Conservation (phyloP, 1,140 invertebrate genomes). For the Copidosoma floridanum region DNA sequence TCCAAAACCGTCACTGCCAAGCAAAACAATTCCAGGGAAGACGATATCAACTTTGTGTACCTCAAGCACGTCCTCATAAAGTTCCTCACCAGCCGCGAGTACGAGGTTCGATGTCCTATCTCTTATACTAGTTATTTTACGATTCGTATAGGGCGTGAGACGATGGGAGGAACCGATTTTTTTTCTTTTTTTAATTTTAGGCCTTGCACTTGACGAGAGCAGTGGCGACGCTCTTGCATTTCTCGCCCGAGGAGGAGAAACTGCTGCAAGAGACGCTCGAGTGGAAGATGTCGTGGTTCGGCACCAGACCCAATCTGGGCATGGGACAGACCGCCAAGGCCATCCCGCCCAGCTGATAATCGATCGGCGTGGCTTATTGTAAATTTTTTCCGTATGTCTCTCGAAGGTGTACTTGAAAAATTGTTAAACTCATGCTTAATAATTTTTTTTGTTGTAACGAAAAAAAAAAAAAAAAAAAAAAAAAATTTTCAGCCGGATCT, state of each 20-base stretch:
- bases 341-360: conserved; percentile 60
- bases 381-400: too few relatives aligned
- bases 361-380: too few relatives aligned
- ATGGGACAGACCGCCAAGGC: conserved; percentile 62
- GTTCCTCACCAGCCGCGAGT: conserved; percentile 83
- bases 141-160: background rate
- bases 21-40: conserved; percentile 52
- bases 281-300: conserved; percentile 87
- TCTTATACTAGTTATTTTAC: background rate
- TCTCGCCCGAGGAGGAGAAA: conserved; percentile 83
- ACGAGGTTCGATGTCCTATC: conserved; percentile 62
- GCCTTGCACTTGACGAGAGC: conserved; percentile 86
- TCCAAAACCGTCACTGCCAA: conserved; percentile 58
- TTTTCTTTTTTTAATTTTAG: conserved; percentile 56
- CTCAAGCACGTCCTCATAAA: conserved; percentile 91
- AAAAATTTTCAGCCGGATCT: too few relatives aligned
- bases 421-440: too few relatives aligned
- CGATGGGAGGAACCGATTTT: conserved; percentile 17
- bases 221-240: conserved; percentile 79
- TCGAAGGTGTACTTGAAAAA: too few relatives aligned
- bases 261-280: conserved; percentile 83
- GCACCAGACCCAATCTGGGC: conserved; percentile 63
- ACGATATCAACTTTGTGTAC: conserved; percentile 83
- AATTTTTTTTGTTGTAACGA: too few relatives aligned
- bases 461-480: too few relatives aligned